phyloP scores from a whole-genome alignment of 1,140 invertebrate species.

The Propsilocerus akamusi region DNA sequence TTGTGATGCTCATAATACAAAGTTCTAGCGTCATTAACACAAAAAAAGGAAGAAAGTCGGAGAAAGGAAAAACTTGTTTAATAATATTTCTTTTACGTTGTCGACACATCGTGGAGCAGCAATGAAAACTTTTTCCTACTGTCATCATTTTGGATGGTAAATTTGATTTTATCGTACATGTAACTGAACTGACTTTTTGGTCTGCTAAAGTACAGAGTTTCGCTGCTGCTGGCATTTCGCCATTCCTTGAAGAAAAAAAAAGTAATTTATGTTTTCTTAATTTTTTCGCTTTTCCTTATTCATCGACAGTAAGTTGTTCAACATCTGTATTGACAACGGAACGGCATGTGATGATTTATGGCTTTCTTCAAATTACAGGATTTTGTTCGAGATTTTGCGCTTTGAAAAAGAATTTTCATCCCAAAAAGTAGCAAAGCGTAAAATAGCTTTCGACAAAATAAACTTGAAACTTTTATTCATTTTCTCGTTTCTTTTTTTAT shows the following conservation, averaged over 20 bases:
- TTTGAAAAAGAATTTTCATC: not conserved
- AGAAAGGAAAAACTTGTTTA: no score
- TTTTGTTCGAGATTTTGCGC: not conserved
- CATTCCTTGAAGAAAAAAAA: not conserved
- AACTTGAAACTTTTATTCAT: not conserved
- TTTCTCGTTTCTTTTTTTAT: not conserved
- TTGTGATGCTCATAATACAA: no score
- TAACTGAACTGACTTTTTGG: no score
- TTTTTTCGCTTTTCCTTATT: constrained; percentile 2
- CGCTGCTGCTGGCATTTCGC: not conserved
- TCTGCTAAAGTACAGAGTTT: no score
- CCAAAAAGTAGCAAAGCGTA: not conserved
- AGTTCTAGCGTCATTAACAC: no score
- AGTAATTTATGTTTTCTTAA: not conserved
- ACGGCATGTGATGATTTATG: no score
- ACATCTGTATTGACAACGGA: constrained; percentile 3
- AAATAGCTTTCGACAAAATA: not conserved
- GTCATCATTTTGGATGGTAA: not conserved
- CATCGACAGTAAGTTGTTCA: not conserved
- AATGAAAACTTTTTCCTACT: not conserved
- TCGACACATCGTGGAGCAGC: no score
- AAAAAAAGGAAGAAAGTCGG: no score
- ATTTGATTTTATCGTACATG: not conserved
- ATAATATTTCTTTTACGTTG: no score
- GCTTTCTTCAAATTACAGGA: not conserved